Evolutionary conservation across 1,140 invertebrate species (phyloP).

Genomic region (Carcinoscorpius rotundicauda): DNA sequence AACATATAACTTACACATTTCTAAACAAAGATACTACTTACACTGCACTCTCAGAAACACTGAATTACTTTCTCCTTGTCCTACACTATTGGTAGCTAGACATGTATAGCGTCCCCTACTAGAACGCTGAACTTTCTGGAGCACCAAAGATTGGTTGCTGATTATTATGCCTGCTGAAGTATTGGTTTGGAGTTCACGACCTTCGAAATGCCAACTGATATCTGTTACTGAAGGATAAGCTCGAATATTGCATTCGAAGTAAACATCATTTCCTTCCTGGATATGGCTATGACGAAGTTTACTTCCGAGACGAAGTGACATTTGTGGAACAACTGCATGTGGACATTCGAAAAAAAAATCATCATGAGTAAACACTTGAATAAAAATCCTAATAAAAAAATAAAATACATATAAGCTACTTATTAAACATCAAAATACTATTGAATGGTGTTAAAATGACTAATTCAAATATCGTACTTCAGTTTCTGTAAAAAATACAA

Average conservation of each 20-base stretch:
- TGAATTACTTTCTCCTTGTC: slow-evolving; percentile 65
- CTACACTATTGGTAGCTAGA: slow-evolving; percentile 74
- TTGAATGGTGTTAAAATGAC: no score
- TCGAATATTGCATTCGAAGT: slow-evolving; percentile 14
- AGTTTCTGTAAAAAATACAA: no score
- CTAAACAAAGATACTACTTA: slow-evolving; percentile 42
- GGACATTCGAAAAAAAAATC: background rate
- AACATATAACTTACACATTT: no score
- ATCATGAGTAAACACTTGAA: no score
- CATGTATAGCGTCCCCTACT: slow-evolving; percentile 53
- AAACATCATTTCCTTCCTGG: slow-evolving; percentile 17
- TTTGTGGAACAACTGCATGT: slow-evolving; percentile 10
- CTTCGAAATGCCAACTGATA: slow-evolving; percentile 18
- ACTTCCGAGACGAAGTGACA: slow-evolving; percentile 9
- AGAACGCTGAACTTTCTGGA: slow-evolving; percentile 27
- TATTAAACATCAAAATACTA: no score
- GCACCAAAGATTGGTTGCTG: slow-evolving; percentile 50
- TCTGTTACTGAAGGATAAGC: slow-evolving; percentile 12
- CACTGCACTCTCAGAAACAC: slow-evolving; percentile 76
- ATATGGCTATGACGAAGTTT: background rate
- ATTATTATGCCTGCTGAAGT: slow-evolving; percentile 55
- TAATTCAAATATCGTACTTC: no score
- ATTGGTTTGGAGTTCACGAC: slow-evolving; percentile 32
- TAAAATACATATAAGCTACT: no score
- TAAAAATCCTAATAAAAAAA: no score